phyloP scores from a whole-genome alignment of 2,888 invertebrate species.

The Spisula solida region DNA sequence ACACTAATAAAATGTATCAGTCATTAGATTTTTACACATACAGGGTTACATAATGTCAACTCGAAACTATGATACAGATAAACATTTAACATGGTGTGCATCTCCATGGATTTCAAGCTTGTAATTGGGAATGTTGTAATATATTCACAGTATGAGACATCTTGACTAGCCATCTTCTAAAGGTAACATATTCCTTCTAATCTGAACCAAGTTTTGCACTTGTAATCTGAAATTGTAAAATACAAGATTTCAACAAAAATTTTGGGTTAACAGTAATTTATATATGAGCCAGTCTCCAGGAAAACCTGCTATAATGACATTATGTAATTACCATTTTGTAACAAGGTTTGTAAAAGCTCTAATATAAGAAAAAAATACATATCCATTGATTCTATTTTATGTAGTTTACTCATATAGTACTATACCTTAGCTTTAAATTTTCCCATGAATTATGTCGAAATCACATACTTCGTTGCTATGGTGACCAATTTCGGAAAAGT shows the following conservation, averaged over 20 bases:
- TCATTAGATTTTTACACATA: not conserved
- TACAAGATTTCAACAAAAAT: not conserved
- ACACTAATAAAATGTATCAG: not conserved
- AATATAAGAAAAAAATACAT: too few relatives aligned
- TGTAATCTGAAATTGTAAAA: conserved; percentile 73
- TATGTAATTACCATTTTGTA: too few relatives aligned
- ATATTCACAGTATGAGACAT: not conserved
- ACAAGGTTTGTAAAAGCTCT: too few relatives aligned
- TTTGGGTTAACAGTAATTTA: too few relatives aligned
- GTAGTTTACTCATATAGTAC: too few relatives aligned
- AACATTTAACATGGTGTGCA: not conserved
- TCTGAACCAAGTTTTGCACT: conserved; percentile 76
- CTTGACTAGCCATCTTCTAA: conserved; percentile 16
- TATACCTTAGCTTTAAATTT: too few relatives aligned
- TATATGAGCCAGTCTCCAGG: too few relatives aligned
- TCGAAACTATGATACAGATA: not conserved
- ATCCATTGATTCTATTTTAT: too few relatives aligned
- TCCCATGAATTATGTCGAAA: too few relatives aligned
- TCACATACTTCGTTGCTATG: too few relatives aligned
- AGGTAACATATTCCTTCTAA: conserved; percentile 30
- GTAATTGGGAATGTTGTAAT: not conserved
- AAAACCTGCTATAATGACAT: too few relatives aligned
- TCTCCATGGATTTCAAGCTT: not conserved
- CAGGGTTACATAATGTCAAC: not conserved
- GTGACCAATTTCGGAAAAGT: too few relatives aligned